phyloP scores from a whole-genome alignment of 1,140 invertebrate genomes.

The Hyposmocoma kahamanoa region DNA sequence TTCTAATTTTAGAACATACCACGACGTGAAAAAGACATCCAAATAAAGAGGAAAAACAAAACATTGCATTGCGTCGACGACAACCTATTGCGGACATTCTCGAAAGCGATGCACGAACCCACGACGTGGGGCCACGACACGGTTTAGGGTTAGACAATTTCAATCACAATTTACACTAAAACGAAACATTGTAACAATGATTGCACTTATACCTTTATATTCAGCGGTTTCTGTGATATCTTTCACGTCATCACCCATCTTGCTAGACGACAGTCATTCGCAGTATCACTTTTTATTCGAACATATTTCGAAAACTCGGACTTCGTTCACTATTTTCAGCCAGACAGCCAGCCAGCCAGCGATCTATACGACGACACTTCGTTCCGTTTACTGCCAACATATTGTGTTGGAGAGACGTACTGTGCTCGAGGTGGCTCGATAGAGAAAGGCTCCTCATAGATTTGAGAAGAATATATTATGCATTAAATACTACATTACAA shows the following conservation, averaged over 20 bases:
- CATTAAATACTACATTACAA: too few relatives aligned
- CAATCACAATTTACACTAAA: constrained; percentile 67
- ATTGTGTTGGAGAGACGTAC: too few relatives aligned
- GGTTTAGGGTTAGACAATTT: constrained; percentile 65
- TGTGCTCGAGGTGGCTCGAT: too few relatives aligned
- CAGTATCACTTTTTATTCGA: constrained; percentile 69
- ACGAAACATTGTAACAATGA: constrained; percentile 62
- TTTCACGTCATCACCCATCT: constrained; percentile 72
- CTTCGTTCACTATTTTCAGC: constrained; percentile 70
- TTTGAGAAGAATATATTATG: too few relatives aligned
- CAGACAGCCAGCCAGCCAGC: constrained; percentile 66
- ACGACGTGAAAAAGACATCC: constrained; percentile 63
- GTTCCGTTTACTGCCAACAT: constrained; percentile 69
- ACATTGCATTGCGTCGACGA: constrained; percentile 51
- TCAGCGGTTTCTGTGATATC: constrained; percentile 69
- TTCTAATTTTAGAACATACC: constrained; percentile 69
- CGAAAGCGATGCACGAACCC: constrained; percentile 57
- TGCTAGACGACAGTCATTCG: constrained; percentile 69
- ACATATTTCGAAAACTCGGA: constrained; percentile 72
- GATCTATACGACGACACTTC: constrained; percentile 60
- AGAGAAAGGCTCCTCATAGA: too few relatives aligned
- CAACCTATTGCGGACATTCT: constrained; percentile 60
- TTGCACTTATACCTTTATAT: constrained; percentile 68
- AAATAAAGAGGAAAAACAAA: constrained; percentile 67
- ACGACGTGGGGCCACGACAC: constrained; percentile 69